Conservation (phyloP, 2,113 vertebrate genomes). For the Taxidea taxus region DNA sequence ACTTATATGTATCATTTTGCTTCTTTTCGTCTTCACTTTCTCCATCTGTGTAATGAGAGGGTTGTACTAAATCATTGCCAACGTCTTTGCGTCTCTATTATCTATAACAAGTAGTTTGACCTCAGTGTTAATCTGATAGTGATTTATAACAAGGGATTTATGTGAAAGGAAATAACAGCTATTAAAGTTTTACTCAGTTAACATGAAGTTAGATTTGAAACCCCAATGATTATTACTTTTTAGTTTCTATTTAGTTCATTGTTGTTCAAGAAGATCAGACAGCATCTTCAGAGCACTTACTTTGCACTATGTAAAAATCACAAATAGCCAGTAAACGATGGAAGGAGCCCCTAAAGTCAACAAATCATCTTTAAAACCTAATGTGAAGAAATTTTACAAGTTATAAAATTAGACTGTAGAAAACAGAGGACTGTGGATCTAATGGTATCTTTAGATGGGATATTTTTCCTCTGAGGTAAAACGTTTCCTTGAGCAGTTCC, state of each 20-base stretch:
- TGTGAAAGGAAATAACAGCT: background rate
- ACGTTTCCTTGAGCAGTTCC: background rate
- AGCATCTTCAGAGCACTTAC: background rate
- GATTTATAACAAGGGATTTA: background rate
- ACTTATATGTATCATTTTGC: background rate
- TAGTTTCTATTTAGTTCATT: background rate
- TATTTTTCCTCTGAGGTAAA: background rate
- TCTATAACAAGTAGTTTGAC: background rate
- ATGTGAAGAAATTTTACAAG: background rate
- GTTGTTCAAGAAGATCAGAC: background rate
- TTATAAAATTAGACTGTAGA: background rate
- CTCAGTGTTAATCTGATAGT: background rate
- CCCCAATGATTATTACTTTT: background rate
- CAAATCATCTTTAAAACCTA: background rate
- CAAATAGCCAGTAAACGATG: background rate
- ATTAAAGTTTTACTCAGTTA: background rate
- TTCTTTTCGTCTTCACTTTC: background rate
- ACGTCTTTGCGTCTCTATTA: background rate
- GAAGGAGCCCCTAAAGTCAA: background rate
- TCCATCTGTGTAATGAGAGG: background rate
- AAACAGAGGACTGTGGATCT: background rate
- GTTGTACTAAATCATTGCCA: background rate
- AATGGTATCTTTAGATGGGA: background rate
- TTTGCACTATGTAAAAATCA: background rate
- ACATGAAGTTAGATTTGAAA: slow-evolving; percentile 7